phyloP scores from a whole-genome alignment of 2,888 invertebrate species.

The Microctonus brassicae region DNA sequence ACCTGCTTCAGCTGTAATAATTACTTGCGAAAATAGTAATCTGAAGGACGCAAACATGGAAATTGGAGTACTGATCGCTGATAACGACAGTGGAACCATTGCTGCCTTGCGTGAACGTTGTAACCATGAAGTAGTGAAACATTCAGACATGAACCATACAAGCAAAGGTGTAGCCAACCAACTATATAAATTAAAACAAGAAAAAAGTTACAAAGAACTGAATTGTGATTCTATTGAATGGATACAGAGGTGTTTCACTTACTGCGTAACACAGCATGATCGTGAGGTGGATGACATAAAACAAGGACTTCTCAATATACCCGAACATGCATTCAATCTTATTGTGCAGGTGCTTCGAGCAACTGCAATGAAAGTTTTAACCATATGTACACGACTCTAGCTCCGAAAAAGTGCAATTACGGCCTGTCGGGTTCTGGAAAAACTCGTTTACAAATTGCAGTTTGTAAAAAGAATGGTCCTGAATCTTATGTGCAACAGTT shows the following conservation, averaged over 20 bases:
- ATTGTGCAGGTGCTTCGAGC: too few species aligned
- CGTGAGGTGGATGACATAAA: slow-evolving; percentile 36
- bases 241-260: slow-evolving; percentile 46
- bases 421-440: too few species aligned
- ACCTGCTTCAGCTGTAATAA: background rate
- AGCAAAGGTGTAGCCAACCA: background rate
- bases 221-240: slow-evolving; percentile 36
- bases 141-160: background rate
- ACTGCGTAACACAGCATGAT: slow-evolving; percentile 44
- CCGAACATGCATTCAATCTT: slow-evolving; percentile 43
- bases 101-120: background rate
- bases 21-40: background rate
- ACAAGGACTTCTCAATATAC: slow-evolving; percentile 36
- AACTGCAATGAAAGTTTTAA: too few species aligned
- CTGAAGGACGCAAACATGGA: background rate
- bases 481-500: too few species aligned
- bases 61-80: background rate
- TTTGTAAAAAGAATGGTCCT: too few species aligned
- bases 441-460: too few species aligned
- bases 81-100: background rate
- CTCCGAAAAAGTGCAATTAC: too few species aligned
- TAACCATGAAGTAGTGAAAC: background rate
- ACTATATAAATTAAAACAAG: background rate
- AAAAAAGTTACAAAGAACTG: slow-evolving; percentile 11
- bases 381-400: too few species aligned